Evolutionary conservation across 2,113 vertebrate genomes (phyloP), one percentile per base, ranked within the genome.

Genomic region (Acrocephalus kingi): DNA sequence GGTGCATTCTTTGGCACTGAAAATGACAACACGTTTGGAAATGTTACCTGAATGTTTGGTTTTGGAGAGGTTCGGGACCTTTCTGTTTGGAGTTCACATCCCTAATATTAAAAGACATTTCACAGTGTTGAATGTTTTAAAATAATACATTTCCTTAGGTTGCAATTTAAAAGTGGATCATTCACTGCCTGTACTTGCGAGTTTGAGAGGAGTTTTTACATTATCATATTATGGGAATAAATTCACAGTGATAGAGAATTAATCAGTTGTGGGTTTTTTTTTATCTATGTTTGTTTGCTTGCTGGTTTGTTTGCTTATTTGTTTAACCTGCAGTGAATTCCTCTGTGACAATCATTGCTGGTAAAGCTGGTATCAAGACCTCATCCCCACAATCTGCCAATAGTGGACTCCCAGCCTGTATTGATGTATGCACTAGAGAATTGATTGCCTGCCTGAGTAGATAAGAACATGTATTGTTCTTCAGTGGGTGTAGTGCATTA

Each of bases 381-480:
- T 95, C 91, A 94, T 94, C 91, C 95, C 86, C 95, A 86, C 0
- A 1, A 91, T 92, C 82, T 97, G 95, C 94, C 96, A 96, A 95
- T 97, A 97, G 89, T 46, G 37, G 85, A 55, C 85, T 89, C 69
- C 84, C 95, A 90, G 94, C 39, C 27, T 61, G 24, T 94, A 92
- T 94, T 96, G 92, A 95, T 97, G 94, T 93, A 96, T 94, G 68
- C 83, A 91, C 81, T 86, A 80, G 85, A 84, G 96, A 96, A 95
- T 95, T 93, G 95, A 97, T 97, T 97, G 94, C 87, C 95, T 96
- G 90, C 91, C 93, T 72, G 58, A 75, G 49, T 73, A 94, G 94
- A 96, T 97, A 94, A 97, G 96, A 97, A 73, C 74, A 74, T 49
- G 58, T 87, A 94, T 96, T 97, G 96, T 96, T 97, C 96, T 96